A percentile compares a stretch with the other conserved stretches of the same genome.
These are phyloP conservation scores for Dipodomys spectabilis DNA, from an alignment of 2,113 vertebrate species.

Conservation along the genomic window DNA sequence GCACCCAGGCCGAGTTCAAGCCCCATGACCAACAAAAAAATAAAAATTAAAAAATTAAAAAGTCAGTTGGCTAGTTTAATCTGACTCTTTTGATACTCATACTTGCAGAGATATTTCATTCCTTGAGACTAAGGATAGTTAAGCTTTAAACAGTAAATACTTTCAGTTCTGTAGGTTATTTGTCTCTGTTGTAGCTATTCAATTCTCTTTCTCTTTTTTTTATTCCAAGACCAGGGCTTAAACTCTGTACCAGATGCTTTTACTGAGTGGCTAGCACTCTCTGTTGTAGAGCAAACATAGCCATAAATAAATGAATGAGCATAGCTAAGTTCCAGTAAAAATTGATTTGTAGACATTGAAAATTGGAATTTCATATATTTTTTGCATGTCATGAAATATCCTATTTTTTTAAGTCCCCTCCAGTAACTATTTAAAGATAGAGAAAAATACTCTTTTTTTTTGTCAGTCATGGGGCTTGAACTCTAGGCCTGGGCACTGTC, in stretches of 20 bases:
- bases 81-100: not conserved
- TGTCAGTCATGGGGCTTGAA: no score
- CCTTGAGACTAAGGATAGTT: not conserved
- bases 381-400: constrained; percentile 26
- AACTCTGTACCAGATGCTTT: no score
- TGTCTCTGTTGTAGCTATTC: not conserved
- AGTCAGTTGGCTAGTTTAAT: not conserved
- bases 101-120: not conserved
- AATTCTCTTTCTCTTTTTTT: no score
- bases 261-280: not conserved
- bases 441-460: not conserved
- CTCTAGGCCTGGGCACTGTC: no score
- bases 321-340: no score
- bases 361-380: constrained; percentile 39
- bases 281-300: constrained; percentile 23
- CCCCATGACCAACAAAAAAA: no score
- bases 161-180: not conserved
- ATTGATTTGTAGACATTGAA: not conserved
- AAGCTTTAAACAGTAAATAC: constrained; percentile 8
- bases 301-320: not conserved
- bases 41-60: no score
- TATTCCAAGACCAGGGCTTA: no score
- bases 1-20: no score
- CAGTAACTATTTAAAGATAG: not conserved
- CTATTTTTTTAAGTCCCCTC: not conserved